Base-by-base conservation (phyloP, 2,888 invertebrate species). In the Agrochola macilenta region DNA sequence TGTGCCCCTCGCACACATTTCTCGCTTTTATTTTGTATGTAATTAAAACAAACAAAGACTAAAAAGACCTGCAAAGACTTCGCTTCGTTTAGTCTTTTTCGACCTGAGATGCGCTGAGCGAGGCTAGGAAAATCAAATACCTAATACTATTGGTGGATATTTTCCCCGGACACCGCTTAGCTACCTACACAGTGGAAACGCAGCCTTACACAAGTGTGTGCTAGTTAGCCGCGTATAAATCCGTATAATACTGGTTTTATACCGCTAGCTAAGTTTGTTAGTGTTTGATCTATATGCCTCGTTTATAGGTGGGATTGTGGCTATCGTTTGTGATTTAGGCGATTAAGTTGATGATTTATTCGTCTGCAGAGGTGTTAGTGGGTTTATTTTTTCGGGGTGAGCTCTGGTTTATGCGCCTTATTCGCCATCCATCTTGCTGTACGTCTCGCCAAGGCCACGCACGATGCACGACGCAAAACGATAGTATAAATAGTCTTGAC, bases 161-260 rank as follows among this genome's bases (percentile, higher is more conserved):
- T 49, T 49, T 20, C 4, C 5, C 20, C 14, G 1, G 7, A 26
- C 46, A 43, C 39, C 80, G 73, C 58, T 72, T 26, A 65, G 73
- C 52, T 54, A 8, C 5, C n/a, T 2, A 58, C 39, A 7, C n/a
- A 35, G 2, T 73, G 11, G 0, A 46, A 39, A 60, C 74, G 14
- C 52, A 74, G 81, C 81, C 74, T 91, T 93, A 92, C 90, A 89
- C 90, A 87, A 68, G 80, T 77, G 65, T 79, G 90, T 91, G 87
- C 87, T 90, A 89, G 92, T 93, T 90, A 90, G 89, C 90, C 89
- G 85, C 85, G 85, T 91, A 92, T 93, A 91, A 91, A 91, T 91
- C 88, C 87, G 79, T 86, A 90, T 89, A 89, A 89, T 88, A 89
- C 87, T 88, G 89, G 89, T 90, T 92, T 90, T 84, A 86, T 89